Conservation (phyloP, 1,140 invertebrate genomes). For the Belonocnema kinseyi region DNA sequence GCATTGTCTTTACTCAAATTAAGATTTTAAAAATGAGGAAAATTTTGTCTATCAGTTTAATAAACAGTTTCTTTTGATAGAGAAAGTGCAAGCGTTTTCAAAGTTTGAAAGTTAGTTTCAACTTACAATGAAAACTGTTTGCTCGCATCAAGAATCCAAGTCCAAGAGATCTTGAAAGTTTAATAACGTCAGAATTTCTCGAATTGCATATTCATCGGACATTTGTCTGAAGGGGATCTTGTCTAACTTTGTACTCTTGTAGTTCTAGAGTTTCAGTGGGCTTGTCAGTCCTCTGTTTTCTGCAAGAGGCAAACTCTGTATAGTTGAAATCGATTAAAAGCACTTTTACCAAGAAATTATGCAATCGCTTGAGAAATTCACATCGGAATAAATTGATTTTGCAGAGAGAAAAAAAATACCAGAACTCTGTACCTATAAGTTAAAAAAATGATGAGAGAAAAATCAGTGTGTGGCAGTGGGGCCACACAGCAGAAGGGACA, state of each 20-base stretch:
- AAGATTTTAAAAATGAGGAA: too few species aligned
- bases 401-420: too few species aligned
- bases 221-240: conserved; percentile 9
- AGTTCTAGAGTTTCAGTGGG: neutral
- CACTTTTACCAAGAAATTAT: too few species aligned
- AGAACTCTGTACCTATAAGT: too few species aligned
- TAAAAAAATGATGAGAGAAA: too few species aligned
- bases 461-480: too few species aligned
- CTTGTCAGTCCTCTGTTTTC: neutral
- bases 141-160: neutral
- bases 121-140: neutral
- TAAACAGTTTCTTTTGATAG: neutral
- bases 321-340: too few species aligned
- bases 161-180: conserved; percentile 25
- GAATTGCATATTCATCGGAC: conserved; percentile 23
- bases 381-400: too few species aligned
- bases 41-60: neutral
- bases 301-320: neutral
- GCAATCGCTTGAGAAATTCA: too few species aligned
- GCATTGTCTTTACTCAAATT: too few species aligned
- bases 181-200: neutral
- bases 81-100: neutral
- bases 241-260: conserved; percentile 16
- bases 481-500: too few species aligned
- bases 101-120: conserved; percentile 1